phyloP scores from a whole-genome alignment of 2,113 vertebrate species.

The Syngnathoides biaculeatus region DNA sequence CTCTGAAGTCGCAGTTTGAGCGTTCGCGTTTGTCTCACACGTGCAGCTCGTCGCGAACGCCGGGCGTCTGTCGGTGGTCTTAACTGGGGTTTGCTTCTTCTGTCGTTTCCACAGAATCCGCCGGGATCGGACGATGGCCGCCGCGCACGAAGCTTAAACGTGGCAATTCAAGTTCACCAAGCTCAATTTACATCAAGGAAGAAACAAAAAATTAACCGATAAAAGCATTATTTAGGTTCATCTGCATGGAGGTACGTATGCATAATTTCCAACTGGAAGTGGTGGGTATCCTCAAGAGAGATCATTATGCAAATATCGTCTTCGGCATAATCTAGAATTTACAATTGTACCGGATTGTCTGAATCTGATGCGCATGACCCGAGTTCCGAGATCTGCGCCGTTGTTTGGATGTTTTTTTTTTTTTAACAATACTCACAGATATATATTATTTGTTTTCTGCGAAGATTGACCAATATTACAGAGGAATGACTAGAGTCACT shows the following conservation, averaged over 20 bases:
- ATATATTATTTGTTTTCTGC: too few species aligned
- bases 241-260: slow-evolving; percentile 2
- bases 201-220: not conserved
- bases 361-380: too few species aligned
- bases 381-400: too few species aligned
- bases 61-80: not conserved
- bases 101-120: slow-evolving; percentile 37
- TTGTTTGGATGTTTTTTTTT: too few species aligned
- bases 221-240: not conserved
- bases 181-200: not conserved
- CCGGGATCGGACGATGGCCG: slow-evolving; percentile 17
- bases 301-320: not conserved
- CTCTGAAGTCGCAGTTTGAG: slow-evolving; percentile 18
- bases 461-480: too few species aligned
- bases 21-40: slow-evolving; percentile 8
- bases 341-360: too few species aligned
- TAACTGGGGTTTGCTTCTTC: slow-evolving; percentile 16
- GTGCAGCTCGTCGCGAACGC: slow-evolving; percentile 8
- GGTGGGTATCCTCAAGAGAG: too few species aligned
- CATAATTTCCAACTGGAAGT: not conserved
- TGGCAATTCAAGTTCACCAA: not conserved
- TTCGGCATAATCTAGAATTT: too few species aligned
- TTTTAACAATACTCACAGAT: too few species aligned
- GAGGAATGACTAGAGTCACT: too few species aligned
- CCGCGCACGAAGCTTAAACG: not conserved